Percentiles rank a stretch among this genome's conserved stretches.
These are phyloP conservation scores for Perca fluviatilis DNA, from an alignment of 2,113 vertebrate genomes.

Conservation along the genomic window DNA sequence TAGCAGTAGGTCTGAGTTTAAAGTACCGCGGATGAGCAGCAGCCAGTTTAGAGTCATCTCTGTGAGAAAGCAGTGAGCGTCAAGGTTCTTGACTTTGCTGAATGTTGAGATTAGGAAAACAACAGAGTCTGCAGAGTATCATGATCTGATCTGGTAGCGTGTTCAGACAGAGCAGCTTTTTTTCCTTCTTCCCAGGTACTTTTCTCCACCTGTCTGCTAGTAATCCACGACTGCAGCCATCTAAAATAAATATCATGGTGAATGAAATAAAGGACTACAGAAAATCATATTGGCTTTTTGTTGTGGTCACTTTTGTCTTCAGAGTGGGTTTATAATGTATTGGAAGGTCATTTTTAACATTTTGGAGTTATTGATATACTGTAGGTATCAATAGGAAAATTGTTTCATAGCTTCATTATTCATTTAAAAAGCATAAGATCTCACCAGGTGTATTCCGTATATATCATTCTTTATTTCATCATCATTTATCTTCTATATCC, in stretches of 20 bases:
- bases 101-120: slow-evolving; percentile 69
- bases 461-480: background rate
- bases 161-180: slow-evolving; percentile 12
- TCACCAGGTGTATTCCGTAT: background rate
- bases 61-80: slow-evolving; percentile 47
- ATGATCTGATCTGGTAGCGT: slow-evolving; percentile 29
- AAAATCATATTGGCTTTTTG: slow-evolving; percentile 11
- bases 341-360: background rate
- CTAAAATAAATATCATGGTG: slow-evolving; percentile 5
- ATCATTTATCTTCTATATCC: background rate
- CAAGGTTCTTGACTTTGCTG: slow-evolving; percentile 78
- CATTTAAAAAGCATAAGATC: background rate
- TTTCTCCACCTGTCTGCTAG: background rate
- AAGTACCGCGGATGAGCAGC: slow-evolving; percentile 51
- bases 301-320: slow-evolving; percentile 17
- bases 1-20: slow-evolving; percentile 35
- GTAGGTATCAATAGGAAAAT: background rate
- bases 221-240: slow-evolving; percentile 8
- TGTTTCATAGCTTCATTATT: background rate
- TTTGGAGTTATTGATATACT: background rate
- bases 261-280: slow-evolving; percentile 64
- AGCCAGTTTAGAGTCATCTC: slow-evolving; percentile 55
- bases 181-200: background rate
- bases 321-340: background rate
- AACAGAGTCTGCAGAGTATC: slow-evolving; percentile 63